Percentiles rank a stretch among this genome's conserved stretches.
These are phyloP conservation scores for Lepilemur ruficaudatus DNA, from an alignment of 2,797 vertebrate species.

Conservation along the genomic window DNA sequence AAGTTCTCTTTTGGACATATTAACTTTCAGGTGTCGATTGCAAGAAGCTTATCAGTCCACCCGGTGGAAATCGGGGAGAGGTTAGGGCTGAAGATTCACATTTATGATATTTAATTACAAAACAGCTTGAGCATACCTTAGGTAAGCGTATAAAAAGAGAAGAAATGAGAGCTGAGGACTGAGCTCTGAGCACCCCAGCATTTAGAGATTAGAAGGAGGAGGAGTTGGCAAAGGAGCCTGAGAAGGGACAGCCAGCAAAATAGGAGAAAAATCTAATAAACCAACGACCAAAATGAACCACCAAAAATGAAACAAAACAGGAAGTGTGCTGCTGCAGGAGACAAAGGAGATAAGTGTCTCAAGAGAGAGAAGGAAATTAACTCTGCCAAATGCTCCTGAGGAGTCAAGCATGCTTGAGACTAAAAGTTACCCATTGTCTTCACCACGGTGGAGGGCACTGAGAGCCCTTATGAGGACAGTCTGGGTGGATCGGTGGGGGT, in stretches of 20 bases:
- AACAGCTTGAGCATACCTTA: not conserved
- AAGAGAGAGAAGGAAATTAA: constrained; percentile 39
- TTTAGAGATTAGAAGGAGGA: not conserved
- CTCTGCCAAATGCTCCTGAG: constrained; percentile 3
- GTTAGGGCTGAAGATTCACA: not conserved
- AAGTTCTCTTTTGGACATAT: not conserved
- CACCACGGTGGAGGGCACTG: not conserved
- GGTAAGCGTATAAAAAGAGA: not conserved
- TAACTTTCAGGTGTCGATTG: not conserved
- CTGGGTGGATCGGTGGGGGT: not conserved
- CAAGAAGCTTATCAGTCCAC: not conserved
- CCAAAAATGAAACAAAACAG: not conserved
- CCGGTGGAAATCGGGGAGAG: not conserved
- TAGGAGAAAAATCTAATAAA: not conserved
- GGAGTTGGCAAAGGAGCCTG: not conserved
- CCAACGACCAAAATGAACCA: not conserved
- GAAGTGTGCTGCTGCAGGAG: not conserved
- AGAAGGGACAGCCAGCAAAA: not conserved
- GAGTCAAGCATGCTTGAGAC: constrained; percentile 1
- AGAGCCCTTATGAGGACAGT: not conserved
- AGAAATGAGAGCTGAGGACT: not conserved
- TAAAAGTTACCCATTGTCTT: constrained; percentile 20
- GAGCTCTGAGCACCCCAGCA: not conserved
- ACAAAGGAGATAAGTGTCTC: not conserved
- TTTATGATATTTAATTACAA: not conserved